These are phyloP conservation scores for Elysia chlorotica DNA, from an alignment of 1,140 invertebrate genomes.

Conservation along the genomic window DNA sequence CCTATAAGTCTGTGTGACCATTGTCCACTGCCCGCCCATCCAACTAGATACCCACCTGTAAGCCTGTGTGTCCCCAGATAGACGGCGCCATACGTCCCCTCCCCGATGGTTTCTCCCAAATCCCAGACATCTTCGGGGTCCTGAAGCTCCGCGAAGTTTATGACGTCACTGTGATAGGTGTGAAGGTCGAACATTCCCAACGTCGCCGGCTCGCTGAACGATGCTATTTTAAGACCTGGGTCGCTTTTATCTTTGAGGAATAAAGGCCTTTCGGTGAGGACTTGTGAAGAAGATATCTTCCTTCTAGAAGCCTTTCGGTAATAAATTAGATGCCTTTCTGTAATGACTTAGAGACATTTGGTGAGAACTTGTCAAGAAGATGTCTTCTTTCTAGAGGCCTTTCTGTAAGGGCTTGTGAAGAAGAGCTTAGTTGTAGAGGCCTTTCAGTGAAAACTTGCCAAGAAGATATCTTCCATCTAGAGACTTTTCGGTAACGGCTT, in stretches of 20 bases:
- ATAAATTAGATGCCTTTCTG: background rate
- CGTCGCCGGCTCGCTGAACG: too few species aligned
- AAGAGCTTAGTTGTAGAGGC: too few species aligned
- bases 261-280: background rate
- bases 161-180: slow-evolving; percentile 50
- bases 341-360: background rate
- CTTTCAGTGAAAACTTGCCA: too few species aligned
- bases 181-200: slow-evolving; percentile 45
- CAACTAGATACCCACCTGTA: slow-evolving; percentile 60
- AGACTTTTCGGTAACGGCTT: too few species aligned
- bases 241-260: too few species aligned
- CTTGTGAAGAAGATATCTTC: background rate
- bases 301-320: background rate
- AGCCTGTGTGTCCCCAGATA: slow-evolving; percentile 74
- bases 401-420: too few species aligned
- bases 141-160: slow-evolving; percentile 74
- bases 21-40: too few species aligned
- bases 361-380: too few species aligned
- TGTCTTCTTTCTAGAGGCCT: too few species aligned
- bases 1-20: too few species aligned
- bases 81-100: slow-evolving; percentile 85
- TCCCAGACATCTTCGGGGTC: slow-evolving; percentile 74
- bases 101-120: slow-evolving; percentile 77
- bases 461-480: too few species aligned
- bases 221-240: too few species aligned